These are phyloP conservation scores for Drosophila tanythrix DNA, from an alignment of 2,888 invertebrate species.

Conservation along the genomic window DNA sequence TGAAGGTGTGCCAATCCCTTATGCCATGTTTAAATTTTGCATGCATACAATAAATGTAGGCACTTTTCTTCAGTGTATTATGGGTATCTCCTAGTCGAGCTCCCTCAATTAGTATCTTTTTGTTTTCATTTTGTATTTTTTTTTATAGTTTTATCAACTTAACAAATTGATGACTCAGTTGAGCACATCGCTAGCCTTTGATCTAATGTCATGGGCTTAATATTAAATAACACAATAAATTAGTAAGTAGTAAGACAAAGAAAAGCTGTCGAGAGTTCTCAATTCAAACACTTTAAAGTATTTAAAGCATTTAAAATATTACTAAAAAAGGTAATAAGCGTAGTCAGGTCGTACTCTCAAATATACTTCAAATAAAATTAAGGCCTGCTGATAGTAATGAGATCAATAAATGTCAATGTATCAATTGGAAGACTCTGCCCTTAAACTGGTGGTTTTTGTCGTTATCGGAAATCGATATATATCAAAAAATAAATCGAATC, in stretches of 20 bases:
- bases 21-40: not conserved
- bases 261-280: not conserved
- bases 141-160: conserved; percentile 35
- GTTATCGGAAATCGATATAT: not conserved
- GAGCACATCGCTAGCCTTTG: not conserved
- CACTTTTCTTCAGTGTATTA: not conserved
- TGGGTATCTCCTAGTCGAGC: not conserved
- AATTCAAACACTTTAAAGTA: not conserved
- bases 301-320: not conserved
- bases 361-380: not conserved
- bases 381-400: not conserved
- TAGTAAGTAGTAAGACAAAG: no score
- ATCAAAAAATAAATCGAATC: not conserved
- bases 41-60: not conserved
- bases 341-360: not conserved
- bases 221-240: not conserved
- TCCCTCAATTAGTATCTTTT: not conserved
- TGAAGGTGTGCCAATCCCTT: not conserved
- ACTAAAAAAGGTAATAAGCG: not conserved
- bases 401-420: not conserved
- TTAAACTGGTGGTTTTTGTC: no score
- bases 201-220: not conserved
- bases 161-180: conserved; percentile 59
- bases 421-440: not conserved
- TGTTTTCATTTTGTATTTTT: not conserved